Evolutionary conservation across 2,888 invertebrate species (phyloP).

Genomic region (Calameuta idolon): DNA sequence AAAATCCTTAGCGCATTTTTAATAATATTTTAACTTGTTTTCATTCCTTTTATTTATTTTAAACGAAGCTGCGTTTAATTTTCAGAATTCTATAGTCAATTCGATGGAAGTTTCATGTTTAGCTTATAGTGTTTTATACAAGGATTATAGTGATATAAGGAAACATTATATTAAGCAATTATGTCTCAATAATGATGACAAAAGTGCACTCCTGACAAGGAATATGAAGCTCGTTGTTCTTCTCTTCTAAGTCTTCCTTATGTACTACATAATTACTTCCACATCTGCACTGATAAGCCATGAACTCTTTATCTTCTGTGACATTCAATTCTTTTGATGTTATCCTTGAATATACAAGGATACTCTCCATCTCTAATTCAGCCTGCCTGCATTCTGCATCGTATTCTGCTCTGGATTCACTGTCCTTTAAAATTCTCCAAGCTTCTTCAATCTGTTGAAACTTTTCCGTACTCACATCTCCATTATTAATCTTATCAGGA

Average conservation of each 20-base stretch:
- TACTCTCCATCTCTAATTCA: constrained; percentile 70
- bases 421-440: constrained; percentile 78
- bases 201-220: constrained; percentile 81
- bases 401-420: constrained; percentile 73
- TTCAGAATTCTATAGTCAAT: neutral
- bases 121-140: neutral
- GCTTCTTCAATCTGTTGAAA: constrained; percentile 76
- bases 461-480: constrained; percentile 47
- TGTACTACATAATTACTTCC: constrained; percentile 73
- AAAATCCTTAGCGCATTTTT: neutral
- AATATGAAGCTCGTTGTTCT: constrained; percentile 51
- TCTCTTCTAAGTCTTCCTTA: constrained; percentile 56
- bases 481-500: constrained; percentile 72
- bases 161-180: constrained; percentile 12
- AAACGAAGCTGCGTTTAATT: neutral
- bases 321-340: constrained; percentile 68
- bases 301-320: constrained; percentile 58
- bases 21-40: constrained; percentile 5
- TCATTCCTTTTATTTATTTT: neutral
- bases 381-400: constrained; percentile 73
- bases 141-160: neutral
- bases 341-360: constrained; percentile 74
- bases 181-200: constrained; percentile 71
- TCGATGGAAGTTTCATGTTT: neutral
- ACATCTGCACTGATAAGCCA: constrained; percentile 76